A percentile compares a stretch with the other conserved stretches of the same genome.
Evolutionary conservation across 2,113 vertebrate species (phyloP).

Genomic region (Boulengeromyrus knoepffleri): DNA sequence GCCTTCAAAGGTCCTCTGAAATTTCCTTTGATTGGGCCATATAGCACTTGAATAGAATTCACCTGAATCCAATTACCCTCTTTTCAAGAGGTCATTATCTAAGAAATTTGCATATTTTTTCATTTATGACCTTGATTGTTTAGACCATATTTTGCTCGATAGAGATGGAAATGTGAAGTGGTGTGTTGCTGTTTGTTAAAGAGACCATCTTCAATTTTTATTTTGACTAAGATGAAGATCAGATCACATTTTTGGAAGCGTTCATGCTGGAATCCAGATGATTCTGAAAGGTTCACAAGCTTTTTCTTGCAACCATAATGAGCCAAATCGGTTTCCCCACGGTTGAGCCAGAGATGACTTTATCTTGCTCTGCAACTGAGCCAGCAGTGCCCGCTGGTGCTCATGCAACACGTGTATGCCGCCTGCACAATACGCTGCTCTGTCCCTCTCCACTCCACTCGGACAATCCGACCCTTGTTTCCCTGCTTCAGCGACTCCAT

Average conservation of each 20-base stretch:
- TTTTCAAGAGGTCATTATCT: neutral
- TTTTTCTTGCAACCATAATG: neutral
- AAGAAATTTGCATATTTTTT: neutral
- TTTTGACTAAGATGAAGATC: neutral
- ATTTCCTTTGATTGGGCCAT: neutral
- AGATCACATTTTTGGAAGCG: neutral
- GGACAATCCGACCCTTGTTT: constrained; percentile 9
- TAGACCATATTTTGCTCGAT: neutral
- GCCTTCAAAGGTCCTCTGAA: neutral
- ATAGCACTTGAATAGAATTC: neutral
- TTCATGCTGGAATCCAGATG: neutral
- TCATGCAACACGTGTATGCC: neutral
- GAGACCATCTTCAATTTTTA: neutral
- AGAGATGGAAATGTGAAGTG: neutral
- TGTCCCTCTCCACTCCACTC: neutral
- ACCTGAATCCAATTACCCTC: neutral
- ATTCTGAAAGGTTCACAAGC: neutral
- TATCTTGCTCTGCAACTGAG: neutral
- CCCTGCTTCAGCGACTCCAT: neutral
- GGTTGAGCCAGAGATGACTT: neutral
- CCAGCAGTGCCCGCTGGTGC: neutral
- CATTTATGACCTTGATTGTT: neutral
- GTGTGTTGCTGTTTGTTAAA: neutral
- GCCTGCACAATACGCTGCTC: constrained; percentile 1
- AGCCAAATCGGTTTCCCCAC: neutral